phyloP scores from a whole-genome alignment of 2,797 vertebrate genomes.

The Gymnoscopelus microlampas region DNA sequence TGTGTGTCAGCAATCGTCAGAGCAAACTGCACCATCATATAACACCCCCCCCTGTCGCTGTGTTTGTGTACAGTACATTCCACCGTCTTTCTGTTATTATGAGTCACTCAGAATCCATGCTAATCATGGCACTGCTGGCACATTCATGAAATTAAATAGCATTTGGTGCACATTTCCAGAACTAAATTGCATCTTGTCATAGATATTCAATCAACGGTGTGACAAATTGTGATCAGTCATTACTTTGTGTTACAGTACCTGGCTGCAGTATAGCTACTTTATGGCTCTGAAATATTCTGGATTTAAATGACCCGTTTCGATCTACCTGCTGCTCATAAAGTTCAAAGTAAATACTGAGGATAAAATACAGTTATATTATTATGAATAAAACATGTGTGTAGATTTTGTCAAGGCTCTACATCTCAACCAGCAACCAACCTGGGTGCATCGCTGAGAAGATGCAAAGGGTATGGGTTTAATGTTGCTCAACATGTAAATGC shows the following conservation, averaged over 20 bases:
- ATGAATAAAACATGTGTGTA: constrained; percentile 18
- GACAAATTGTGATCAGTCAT: constrained; percentile 69
- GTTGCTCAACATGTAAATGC: constrained; percentile 27
- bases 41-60: constrained; percentile 2
- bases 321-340: constrained; percentile 56
- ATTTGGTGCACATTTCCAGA: constrained; percentile 60
- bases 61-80: constrained; percentile 28
- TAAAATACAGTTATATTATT: too few relatives aligned
- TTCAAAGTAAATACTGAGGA: constrained; percentile 37
- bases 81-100: constrained; percentile 23
- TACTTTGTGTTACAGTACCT: constrained; percentile 51
- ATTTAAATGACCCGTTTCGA: constrained; percentile 53
- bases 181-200: constrained; percentile 42
- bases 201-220: constrained; percentile 63
- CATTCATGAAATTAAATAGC: constrained; percentile 69
- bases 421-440: not conserved
- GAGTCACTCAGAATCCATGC: constrained; percentile 31
- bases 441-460: not conserved
- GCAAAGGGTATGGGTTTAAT: constrained; percentile 7
- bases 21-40: constrained; percentile 19
- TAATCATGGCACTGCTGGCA: constrained; percentile 59
- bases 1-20: constrained; percentile 24
- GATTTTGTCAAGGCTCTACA: constrained; percentile 15
- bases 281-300: constrained; percentile 52
- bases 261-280: constrained; percentile 34